Conservation (phyloP, 1,140 invertebrate species). For the Camponotus floridanus region DNA sequence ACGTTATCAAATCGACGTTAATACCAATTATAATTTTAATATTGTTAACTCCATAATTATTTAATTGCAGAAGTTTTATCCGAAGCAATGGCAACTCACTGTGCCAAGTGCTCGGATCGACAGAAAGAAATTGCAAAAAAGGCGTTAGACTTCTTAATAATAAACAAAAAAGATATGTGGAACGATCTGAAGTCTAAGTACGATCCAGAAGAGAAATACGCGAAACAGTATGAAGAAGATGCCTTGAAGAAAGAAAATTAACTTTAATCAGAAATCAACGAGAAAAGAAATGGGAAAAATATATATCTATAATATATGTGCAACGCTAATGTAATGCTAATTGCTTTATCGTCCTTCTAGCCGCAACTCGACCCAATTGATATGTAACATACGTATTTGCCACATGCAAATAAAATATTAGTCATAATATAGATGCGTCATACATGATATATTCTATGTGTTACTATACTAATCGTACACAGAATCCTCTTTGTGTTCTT, state of each 20-base stretch:
- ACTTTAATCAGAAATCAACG: conserved; percentile 20
- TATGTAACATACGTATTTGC: neutral
- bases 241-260: conserved; percentile 79
- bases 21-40: neutral
- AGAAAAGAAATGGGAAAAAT: neutral
- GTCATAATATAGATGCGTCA: neutral
- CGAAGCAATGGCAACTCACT: conserved; percentile 89
- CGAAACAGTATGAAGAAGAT: conserved; percentile 86
- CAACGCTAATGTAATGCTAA: neutral
- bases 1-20: neutral
- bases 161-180: conserved; percentile 88
- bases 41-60: conserved; percentile 4
- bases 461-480: neutral
- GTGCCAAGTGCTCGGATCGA: conserved; percentile 88
- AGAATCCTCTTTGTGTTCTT: neutral
- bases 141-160: conserved; percentile 86
- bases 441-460: conserved; percentile 11
- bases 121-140: conserved; percentile 87
- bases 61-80: conserved; percentile 85
- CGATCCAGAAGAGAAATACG: conserved; percentile 88
- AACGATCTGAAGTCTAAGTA: conserved; percentile 87
- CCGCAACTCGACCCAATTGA: neutral
- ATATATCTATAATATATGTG: neutral
- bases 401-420: conserved; percentile 25
- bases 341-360: conserved; percentile 25